A percentile compares a stretch with the other conserved stretches of the same genome.
phyloP scores from a whole-genome alignment of 2,888 invertebrate genomes.

The Hoplodrina ambigua region DNA sequence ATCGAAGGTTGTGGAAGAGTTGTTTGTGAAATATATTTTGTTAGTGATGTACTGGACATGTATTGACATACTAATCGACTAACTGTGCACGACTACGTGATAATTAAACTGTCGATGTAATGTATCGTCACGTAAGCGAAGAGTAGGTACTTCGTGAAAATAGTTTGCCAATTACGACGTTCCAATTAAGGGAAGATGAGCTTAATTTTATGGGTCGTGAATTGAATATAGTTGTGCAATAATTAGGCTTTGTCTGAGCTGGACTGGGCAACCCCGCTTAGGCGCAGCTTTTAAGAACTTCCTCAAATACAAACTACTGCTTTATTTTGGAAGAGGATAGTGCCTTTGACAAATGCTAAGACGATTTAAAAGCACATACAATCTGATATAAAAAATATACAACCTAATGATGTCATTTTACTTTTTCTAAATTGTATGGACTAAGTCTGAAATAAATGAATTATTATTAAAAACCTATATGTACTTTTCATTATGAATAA shows the following conservation, averaged over 20 bases:
- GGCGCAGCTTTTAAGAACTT: neutral
- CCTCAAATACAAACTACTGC: neutral
- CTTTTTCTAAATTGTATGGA: too few species aligned
- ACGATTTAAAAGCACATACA: too few species aligned
- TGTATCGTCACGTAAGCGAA: conserved; percentile 46
- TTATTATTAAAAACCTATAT: too few species aligned
- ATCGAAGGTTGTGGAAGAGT: conserved; percentile 75
- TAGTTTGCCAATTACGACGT: conserved; percentile 26
- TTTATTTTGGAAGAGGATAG: neutral
- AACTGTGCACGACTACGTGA: conserved; percentile 44
- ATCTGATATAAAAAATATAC: too few species aligned
- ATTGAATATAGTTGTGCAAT: neutral
- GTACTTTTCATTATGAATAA: too few species aligned
- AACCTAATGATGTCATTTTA: too few species aligned
- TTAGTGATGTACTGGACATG: conserved; percentile 55
- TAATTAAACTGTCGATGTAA: conserved; percentile 60
- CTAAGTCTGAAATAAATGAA: too few species aligned
- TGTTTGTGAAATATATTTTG: conserved; percentile 66
- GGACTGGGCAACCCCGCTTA: neutral
- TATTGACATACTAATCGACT: conserved; percentile 62
- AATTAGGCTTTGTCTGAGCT: neutral
- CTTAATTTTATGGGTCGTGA: conserved; percentile 7
- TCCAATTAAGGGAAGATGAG: conserved; percentile 17
- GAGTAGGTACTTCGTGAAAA: conserved; percentile 20
- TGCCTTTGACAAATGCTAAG: too few species aligned